These are phyloP conservation scores for Lymantria dispar DNA, from an alignment of 2,888 invertebrate species.

Conservation along the genomic window DNA sequence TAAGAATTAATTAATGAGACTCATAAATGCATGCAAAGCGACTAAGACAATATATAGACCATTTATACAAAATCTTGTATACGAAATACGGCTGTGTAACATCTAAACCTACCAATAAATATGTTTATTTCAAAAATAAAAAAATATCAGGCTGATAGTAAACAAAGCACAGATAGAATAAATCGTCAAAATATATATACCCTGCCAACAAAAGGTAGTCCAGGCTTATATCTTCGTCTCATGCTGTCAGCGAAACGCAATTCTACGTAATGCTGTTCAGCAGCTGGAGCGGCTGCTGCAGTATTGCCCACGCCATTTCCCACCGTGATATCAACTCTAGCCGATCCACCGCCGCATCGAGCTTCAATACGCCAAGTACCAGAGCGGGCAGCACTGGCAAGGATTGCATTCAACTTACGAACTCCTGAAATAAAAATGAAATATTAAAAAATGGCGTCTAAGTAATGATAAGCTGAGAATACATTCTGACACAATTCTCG, in stretches of 20 bases:
- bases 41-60: too few relatives aligned
- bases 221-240: slow-evolving; percentile 85
- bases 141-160: too few relatives aligned
- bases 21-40: too few relatives aligned
- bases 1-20: too few relatives aligned
- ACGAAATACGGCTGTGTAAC: too few relatives aligned
- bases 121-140: too few relatives aligned
- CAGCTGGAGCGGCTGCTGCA: slow-evolving; percentile 83
- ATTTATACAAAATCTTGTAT: too few relatives aligned
- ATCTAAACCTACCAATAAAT: too few relatives aligned
- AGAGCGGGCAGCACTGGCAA: slow-evolving; percentile 80
- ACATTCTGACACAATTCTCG: too few relatives aligned
- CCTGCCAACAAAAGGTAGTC: slow-evolving; percentile 85
- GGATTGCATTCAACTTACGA: slow-evolving; percentile 77
- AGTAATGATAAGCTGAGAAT: too few relatives aligned
- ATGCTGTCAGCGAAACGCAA: slow-evolving; percentile 85
- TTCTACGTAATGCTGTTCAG: slow-evolving; percentile 86
- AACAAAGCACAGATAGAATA: not conserved
- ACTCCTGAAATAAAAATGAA: slow-evolving; percentile 71
- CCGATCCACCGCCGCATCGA: slow-evolving; percentile 76
- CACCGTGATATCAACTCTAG: slow-evolving; percentile 81
- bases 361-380: slow-evolving; percentile 84
- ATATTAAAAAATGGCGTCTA: too few relatives aligned
- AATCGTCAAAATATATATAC: slow-evolving; percentile 51
- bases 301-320: slow-evolving; percentile 62